Evolutionary conservation across 2,888 invertebrate species (phyloP).

Genomic region (Hetaerina titia): DNA sequence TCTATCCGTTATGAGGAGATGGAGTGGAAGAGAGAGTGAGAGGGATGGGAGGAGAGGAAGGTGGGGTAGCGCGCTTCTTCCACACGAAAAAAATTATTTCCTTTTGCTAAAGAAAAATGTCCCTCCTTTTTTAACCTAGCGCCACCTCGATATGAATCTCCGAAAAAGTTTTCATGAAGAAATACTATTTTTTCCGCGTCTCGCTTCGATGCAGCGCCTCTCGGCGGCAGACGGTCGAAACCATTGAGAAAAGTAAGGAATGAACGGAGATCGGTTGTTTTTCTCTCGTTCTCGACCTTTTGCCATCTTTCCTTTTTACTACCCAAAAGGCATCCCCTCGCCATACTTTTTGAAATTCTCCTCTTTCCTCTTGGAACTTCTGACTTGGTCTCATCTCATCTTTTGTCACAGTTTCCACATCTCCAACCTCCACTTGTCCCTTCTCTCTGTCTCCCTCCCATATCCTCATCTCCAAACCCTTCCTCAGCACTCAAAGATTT

Average conservation of each 20-base stretch:
- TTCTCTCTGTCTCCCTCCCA: background rate
- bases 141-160: slow-evolving; percentile 28
- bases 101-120: background rate
- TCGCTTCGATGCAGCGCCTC: background rate
- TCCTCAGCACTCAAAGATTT: background rate
- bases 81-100: slow-evolving; percentile 1
- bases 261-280: background rate
- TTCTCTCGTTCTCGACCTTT: slow-evolving; percentile 6
- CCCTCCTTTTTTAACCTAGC: background rate
- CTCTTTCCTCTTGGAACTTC: background rate
- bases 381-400: background rate
- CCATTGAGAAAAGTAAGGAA: background rate
- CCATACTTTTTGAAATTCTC: background rate
- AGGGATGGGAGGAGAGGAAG: background rate
- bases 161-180: slow-evolving; percentile 21
- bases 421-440: no score
- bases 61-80: background rate
- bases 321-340: background rate
- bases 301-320: background rate
- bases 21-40: background rate
- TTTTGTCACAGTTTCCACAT: slow-evolving; percentile 15
- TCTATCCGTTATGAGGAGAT: background rate
- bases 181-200: background rate
- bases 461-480: background rate
- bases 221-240: slow-evolving; percentile 35